A percentile compares a stretch with the other conserved stretches of the same genome.
Conservation (phyloP, 2,113 vertebrate species). For the Ailurus styani region DNA sequence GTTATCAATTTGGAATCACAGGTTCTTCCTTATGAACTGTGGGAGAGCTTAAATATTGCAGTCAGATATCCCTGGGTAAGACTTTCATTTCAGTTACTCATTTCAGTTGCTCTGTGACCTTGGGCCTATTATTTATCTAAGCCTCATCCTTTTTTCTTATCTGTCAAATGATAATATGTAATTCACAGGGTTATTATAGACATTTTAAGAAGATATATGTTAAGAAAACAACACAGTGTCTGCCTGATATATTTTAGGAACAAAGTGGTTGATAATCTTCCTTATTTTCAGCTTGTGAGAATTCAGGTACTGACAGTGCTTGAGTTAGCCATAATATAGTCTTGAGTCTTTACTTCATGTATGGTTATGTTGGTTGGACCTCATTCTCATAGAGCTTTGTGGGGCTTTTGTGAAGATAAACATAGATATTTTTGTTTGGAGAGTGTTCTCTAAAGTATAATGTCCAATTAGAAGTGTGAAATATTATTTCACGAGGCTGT, state of each 20-base stretch:
- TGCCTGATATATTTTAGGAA: neutral
- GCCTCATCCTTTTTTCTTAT: neutral
- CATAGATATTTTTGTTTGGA: neutral
- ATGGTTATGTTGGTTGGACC: neutral
- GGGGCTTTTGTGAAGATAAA: neutral
- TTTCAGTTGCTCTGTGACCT: neutral
- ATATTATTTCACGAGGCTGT: neutral
- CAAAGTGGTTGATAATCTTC: neutral
- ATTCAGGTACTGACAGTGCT: neutral
- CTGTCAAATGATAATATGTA: neutral
- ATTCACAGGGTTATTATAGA: neutral
- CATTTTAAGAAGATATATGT: neutral
- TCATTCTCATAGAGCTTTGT: neutral
- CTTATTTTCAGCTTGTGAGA: neutral
- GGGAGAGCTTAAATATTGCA: neutral
- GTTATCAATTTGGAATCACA: neutral
- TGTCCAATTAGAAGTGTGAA: neutral
- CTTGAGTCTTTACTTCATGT: neutral
- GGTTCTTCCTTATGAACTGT: neutral
- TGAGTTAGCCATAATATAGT: neutral
- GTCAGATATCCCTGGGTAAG: neutral
- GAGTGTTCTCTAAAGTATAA: neutral
- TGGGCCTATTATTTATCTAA: neutral
- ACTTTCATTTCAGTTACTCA: neutral
- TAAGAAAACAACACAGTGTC: neutral